phyloP scores from a whole-genome alignment of 2,113 vertebrate genomes.

The Orthochromis malagaraziensis region DNA sequence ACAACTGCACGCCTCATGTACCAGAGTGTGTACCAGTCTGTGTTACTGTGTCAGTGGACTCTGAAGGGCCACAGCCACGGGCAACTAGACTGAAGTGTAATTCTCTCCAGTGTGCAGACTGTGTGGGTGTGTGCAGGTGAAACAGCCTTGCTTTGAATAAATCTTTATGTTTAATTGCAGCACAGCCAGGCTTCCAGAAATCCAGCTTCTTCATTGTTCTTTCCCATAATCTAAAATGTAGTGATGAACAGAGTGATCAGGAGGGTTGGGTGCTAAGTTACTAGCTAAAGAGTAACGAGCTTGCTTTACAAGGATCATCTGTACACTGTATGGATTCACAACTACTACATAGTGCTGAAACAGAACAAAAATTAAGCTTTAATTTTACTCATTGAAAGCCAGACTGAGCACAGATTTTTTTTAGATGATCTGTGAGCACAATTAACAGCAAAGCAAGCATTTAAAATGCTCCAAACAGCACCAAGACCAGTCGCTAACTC shows the following conservation, averaged over 20 bases:
- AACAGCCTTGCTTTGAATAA: neutral
- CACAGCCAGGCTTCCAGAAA: neutral
- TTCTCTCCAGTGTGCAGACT: neutral
- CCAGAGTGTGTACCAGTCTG: neutral
- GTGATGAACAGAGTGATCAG: neutral
- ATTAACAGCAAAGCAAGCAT: neutral
- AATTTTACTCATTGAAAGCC: neutral
- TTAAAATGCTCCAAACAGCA: neutral
- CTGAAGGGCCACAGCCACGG: neutral
- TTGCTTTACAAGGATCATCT: neutral
- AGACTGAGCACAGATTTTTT: neutral
- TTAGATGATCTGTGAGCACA: neutral
- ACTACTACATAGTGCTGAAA: neutral
- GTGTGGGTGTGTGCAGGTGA: neutral
- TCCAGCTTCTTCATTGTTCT: neutral
- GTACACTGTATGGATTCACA: neutral
- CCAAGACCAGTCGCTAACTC: neutral
- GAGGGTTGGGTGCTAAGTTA: neutral
- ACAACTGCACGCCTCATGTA: neutral
- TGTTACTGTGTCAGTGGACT: slow-evolving; percentile 15
- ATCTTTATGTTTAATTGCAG: neutral
- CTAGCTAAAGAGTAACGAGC: neutral
- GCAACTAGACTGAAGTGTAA: neutral
- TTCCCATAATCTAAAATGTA: neutral
- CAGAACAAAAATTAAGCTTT: neutral